phyloP scores from a whole-genome alignment of 2,797 vertebrate species.

The Saguinus oedipus region DNA sequence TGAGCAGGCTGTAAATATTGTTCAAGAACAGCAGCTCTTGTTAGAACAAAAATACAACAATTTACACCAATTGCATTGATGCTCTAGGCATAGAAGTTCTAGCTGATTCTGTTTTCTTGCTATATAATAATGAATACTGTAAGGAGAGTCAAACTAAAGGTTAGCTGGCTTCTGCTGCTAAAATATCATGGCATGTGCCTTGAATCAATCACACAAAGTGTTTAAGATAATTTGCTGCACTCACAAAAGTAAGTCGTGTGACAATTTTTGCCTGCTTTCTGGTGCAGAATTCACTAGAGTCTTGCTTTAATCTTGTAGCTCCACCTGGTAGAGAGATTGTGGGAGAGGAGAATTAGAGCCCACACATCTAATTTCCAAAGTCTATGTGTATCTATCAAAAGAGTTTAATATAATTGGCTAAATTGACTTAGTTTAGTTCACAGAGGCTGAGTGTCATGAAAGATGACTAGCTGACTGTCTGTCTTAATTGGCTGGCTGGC shows the following conservation, averaged over 20 bases:
- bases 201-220: slow-evolving; percentile 53
- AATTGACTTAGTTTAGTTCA: neutral
- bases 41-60: neutral
- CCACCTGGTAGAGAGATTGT: neutral
- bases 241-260: neutral
- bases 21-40: neutral
- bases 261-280: neutral
- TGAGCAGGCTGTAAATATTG: neutral
- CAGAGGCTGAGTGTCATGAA: neutral
- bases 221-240: slow-evolving; percentile 1
- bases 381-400: neutral
- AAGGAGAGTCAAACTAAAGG: slow-evolving; percentile 44
- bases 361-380: neutral
- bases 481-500: neutral
- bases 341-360: neutral
- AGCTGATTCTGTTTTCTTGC: neutral
- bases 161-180: slow-evolving; percentile 30
- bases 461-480: neutral
- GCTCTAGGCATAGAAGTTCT: neutral
- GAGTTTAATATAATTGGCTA: neutral
- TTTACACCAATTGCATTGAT: neutral
- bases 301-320: neutral
- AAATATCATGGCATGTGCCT: neutral
- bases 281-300: neutral
- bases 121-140: slow-evolving; percentile 30